Evolutionary conservation across 2,797 vertebrate species (phyloP).

Genomic region (Anabas testudineus): DNA sequence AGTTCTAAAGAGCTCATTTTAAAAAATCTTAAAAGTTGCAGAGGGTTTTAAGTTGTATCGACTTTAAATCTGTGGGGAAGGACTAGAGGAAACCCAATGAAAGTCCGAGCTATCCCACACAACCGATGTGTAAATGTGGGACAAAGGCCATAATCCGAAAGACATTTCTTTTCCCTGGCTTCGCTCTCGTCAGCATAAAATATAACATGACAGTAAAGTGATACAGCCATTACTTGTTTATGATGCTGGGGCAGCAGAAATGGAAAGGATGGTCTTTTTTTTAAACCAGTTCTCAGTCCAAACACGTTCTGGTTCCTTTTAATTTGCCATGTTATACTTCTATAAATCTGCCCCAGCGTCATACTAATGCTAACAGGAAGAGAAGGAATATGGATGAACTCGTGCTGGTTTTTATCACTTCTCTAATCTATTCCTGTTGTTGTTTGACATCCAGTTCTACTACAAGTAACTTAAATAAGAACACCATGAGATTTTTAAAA

Average conservation of each 20-base stretch:
- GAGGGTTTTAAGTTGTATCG: conserved; percentile 69
- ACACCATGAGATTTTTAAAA: conserved; percentile 15
- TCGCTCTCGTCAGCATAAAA: conserved; percentile 74
- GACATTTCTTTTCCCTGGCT: conserved; percentile 56
- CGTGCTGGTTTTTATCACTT: conserved; percentile 51
- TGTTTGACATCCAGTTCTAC: conserved; percentile 45
- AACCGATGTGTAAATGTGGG: conserved; percentile 58
- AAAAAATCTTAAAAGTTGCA: conserved; percentile 68
- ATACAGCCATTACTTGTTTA: conserved; percentile 78
- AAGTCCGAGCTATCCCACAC: conserved; percentile 47
- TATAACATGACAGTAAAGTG: conserved; percentile 74
- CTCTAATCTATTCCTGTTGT: conserved; percentile 53
- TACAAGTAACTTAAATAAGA: conserved; percentile 38
- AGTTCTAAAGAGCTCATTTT: conserved; percentile 74
- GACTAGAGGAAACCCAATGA: conserved; percentile 62
- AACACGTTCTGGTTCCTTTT: conserved; percentile 71
- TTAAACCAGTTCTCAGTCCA: conserved; percentile 60
- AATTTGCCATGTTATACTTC: conserved; percentile 69
- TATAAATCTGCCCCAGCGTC: conserved; percentile 74
- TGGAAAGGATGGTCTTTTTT: conserved; percentile 22
- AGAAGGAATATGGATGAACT: conserved; percentile 57
- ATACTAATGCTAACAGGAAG: conserved; percentile 65
- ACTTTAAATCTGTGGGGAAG: conserved; percentile 62
- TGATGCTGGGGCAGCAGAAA: conserved; percentile 57
- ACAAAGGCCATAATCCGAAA: conserved; percentile 67